Percentiles rank a stretch among this genome's conserved stretches.
Conservation (phyloP, 2,888 invertebrate species). For the Alentia gelatinosa region DNA sequence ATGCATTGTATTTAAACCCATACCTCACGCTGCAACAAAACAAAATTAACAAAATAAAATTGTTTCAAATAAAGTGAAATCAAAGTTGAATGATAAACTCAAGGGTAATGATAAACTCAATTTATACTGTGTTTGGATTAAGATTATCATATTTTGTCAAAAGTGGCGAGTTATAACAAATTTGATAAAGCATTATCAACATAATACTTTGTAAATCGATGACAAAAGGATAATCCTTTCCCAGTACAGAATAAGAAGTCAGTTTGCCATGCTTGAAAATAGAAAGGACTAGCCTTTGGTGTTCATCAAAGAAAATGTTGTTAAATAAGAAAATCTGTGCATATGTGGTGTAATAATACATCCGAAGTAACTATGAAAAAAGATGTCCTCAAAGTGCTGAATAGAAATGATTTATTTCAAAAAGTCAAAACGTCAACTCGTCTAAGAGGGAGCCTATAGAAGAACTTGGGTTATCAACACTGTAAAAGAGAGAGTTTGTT, state of each 20-base stretch:
- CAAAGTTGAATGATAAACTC: not conserved
- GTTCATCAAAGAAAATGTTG: not conserved
- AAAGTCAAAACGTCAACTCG: not conserved
- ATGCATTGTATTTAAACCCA: conserved; percentile 6
- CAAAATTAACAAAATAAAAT: not conserved
- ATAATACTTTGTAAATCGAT: not conserved
- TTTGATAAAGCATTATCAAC: not conserved
- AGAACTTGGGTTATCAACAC: not conserved
- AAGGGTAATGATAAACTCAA: not conserved
- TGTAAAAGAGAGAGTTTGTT: not conserved
- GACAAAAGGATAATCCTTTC: not conserved
- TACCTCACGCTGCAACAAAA: not conserved
- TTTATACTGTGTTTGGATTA: not conserved
- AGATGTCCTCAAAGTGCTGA: not conserved
- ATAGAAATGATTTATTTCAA: not conserved
- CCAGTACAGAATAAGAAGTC: not conserved
- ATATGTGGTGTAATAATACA: conserved; percentile 12
- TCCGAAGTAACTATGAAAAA: not conserved
- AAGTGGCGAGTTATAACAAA: not conserved
- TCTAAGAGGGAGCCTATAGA: not conserved
- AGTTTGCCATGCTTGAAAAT: not conserved
- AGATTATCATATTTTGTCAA: not conserved
- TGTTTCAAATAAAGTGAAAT: not conserved
- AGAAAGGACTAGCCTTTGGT: not conserved
- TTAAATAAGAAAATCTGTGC: conserved; percentile 9